These are phyloP conservation scores for Sipha maydis DNA, from an alignment of 2,888 invertebrate genomes.

Conservation along the genomic window DNA sequence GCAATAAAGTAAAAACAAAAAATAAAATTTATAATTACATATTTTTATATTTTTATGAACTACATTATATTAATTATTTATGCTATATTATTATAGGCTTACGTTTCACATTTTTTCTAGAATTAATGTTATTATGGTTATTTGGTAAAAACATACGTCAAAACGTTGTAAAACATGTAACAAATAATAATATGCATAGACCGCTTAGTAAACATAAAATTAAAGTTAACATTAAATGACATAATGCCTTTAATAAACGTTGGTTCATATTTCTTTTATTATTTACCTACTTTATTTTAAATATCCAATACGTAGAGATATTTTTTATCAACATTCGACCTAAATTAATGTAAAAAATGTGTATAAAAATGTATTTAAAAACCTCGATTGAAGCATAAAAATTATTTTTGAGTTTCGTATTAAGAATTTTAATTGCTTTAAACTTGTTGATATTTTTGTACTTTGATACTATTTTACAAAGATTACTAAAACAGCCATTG, in stretches of 20 bases:
- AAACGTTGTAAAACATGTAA: not conserved
- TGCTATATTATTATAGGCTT: not conserved
- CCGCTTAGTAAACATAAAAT: not conserved
- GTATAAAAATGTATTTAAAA: too few species aligned
- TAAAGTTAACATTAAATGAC: conserved; percentile 1
- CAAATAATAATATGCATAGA: not conserved
- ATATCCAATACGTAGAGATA: not conserved
- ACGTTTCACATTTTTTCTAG: not conserved
- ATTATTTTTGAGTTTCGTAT: too few species aligned
- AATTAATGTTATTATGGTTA: not conserved
- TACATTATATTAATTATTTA: too few species aligned
- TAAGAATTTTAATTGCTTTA: too few species aligned
- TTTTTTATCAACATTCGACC: not conserved
- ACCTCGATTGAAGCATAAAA: too few species aligned
- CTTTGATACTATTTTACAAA: too few species aligned
- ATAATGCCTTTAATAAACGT: not conserved
- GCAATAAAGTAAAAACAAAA: too few species aligned
- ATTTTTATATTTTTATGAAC: too few species aligned
- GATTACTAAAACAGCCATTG: too few species aligned
- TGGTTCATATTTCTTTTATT: not conserved
- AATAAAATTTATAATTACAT: too few species aligned
- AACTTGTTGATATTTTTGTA: too few species aligned
- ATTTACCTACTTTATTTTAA: not conserved
- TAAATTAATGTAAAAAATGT: not conserved
- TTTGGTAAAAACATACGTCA: not conserved